phyloP scores from a whole-genome alignment of 2,113 vertebrate species.

The Tachycineta bicolor region DNA sequence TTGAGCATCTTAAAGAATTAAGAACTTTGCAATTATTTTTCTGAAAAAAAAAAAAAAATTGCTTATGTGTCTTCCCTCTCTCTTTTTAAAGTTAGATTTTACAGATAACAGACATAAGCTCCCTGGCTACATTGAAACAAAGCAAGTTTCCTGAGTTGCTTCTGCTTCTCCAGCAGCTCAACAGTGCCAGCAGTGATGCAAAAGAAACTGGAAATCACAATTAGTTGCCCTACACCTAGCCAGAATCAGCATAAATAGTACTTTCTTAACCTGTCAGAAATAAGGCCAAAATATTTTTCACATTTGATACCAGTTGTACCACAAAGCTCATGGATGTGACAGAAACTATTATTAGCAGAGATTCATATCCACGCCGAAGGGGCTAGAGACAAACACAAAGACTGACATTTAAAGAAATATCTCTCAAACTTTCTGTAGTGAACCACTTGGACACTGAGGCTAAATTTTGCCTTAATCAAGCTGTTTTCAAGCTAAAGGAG shows the following conservation, averaged over 20 bases:
- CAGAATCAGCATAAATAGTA: not conserved
- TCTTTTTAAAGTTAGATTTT: not conserved
- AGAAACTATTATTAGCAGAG: not conserved
- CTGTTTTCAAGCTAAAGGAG: not conserved
- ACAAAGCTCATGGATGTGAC: not conserved
- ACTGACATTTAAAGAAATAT: not conserved
- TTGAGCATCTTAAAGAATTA: not conserved
- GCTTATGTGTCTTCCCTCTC: not conserved
- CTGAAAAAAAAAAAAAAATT: not conserved
- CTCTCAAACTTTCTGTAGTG: not conserved
- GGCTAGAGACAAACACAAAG: not conserved
- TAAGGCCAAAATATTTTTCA: not conserved
- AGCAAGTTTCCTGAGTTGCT: not conserved
- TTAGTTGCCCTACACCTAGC: not conserved
- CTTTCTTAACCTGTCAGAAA: not conserved
- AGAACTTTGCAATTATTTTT: not conserved
- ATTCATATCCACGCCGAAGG: not conserved
- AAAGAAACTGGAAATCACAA: not conserved
- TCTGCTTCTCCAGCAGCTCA: not conserved
- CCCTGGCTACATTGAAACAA: not conserved
- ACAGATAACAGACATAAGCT: not conserved
- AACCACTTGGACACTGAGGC: fast-evolving
- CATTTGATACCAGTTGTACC: not conserved
- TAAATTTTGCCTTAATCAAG: not conserved
- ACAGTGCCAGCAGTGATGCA: not conserved